These are phyloP conservation scores for Euura lappo DNA, from an alignment of 1,140 invertebrate species.

Conservation along the genomic window DNA sequence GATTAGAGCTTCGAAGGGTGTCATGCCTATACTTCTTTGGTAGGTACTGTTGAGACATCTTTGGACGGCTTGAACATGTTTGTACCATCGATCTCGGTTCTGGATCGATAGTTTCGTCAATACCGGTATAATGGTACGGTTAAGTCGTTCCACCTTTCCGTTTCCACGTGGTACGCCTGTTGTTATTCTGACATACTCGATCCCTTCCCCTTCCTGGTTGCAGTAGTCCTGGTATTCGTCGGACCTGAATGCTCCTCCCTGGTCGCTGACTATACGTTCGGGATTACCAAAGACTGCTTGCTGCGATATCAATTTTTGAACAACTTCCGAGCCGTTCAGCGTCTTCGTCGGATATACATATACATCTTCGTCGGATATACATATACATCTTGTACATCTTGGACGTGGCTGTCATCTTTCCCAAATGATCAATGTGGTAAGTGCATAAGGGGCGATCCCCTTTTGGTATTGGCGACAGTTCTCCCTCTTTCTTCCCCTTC, in stretches of 20 bases:
- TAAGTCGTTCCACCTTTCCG: conserved; percentile 40
- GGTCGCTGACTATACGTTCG: conserved; percentile 40
- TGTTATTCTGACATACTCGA: conserved; percentile 39
- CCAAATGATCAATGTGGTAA: conserved; percentile 39
- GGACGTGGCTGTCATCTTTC: conserved; percentile 37
- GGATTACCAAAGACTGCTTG: conserved; percentile 46
- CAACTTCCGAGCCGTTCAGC: conserved; percentile 23
- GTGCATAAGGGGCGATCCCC: conserved; percentile 39
- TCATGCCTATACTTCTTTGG: conserved; percentile 21
- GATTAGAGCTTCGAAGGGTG: conserved; percentile 26
- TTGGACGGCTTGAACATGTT: conserved; percentile 38
- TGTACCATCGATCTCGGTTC: conserved; percentile 40
- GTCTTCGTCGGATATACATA: too few relatives aligned
- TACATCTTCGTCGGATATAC: too few relatives aligned
- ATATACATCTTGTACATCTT: conserved; percentile 36
- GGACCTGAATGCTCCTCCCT: conserved; percentile 36
- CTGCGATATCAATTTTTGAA: conserved; percentile 25
- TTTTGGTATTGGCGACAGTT: conserved; percentile 39
- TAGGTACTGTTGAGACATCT: conserved; percentile 37
- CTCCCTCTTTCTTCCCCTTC: conserved; percentile 33
- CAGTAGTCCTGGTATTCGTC: conserved; percentile 36
- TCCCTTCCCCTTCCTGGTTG: conserved; percentile 22
- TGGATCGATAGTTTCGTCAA: conserved; percentile 33
- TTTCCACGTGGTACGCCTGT: conserved; percentile 42
- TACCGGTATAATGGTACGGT: conserved; percentile 32